Evolutionary conservation across 2,113 vertebrate species (phyloP), one percentile per base, ranked within the genome.

Genomic region (Nerophis lumbriciformis): DNA sequence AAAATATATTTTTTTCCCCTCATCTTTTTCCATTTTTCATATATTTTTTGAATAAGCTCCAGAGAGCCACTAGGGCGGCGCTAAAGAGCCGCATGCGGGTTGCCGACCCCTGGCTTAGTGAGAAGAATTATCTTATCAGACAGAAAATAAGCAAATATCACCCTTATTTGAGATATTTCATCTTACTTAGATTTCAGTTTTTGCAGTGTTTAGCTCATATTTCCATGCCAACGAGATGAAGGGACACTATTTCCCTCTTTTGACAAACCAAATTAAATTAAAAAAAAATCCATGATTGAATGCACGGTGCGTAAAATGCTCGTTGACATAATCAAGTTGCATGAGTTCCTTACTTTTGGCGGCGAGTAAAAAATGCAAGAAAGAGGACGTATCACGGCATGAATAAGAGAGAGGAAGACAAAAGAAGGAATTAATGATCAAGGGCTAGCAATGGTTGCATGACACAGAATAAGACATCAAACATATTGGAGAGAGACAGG

Each of bases 261-360:
- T 62, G 47, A 11, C 21, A 44, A 61, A 12, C 19, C 14, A 0
- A 63, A 54, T 21, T 38, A 44, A 14, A 28, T 28, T 2, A 28
- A 16, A 0, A n/a, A 13, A 58, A 15, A 38, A 66, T 39, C 69
- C 16, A 21, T 28, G 28, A 44, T 71, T 11, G 16, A 63, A 62
- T 14, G 4, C 16, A 48, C 12, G 14, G 9, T 38, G 48, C 5
- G 15, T 38, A 50, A 63, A 67, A 59, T 0, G 49, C 8, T 69
- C 6, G 50, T 53, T 53, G 55, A 21, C 28, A 54, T 13, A 73
- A 55, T 55, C 55, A 39, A 66, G 65, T 52, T 44, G 13, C 54
- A 58, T 4, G 28, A 59, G 57, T 48, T 45, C 45, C 87, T 87
- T 85, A 87, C 87, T 68, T 87, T 76, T 62, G 70, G 70, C 42